Evolutionary conservation across 2,797 vertebrate species (phyloP), one percentile per base, ranked within the genome.

Genomic region (Bufotes viridis): DNA sequence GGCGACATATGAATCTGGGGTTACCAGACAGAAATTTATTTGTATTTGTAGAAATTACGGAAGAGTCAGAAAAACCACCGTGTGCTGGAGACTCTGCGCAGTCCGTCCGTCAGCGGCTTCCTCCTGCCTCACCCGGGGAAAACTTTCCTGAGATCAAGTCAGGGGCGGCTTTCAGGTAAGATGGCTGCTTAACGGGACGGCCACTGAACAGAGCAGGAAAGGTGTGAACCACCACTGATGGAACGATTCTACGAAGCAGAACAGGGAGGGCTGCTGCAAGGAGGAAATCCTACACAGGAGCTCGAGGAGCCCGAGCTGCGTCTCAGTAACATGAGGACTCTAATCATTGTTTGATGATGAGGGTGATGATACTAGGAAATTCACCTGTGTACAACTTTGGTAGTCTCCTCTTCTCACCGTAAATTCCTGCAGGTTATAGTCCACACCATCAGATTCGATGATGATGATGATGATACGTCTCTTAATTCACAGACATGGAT

Each of bases 71-170:
- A 18, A 20, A 20, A 83, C 60, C 85, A 5, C 18, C 63, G 9
- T 15, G 80, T 89, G 51, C 29, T 83, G 24, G 34, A 83, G n/a
- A 87, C 88, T 11, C 81, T 89, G 3, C 57, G 84, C 26, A 87
- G 88, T 70, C 88, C 88, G 4, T 83, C 84, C 9, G 74, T 69
- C 2, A 78, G 26, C 55, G 26, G 84, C 65, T 87, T 69, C 75
- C 80, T 89, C n/a, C 24, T 89, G 11, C 88, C 88, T 10, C 55
- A 89, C 42, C 88, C 88, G 2, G 88, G 88, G 11, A 87, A 83
- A 26, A 15, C 53, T 9, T 53, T 89, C 24, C 51, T 84, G 49
- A 57, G 55, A 42, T 29, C 63, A 0, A 60, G 24, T 55, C 11
- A 61, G 80, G 85, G 88, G 1, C 79, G 42, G 3, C 72, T 87